A percentile compares a stretch with the other conserved stretches of the same genome.
Conservation (phyloP, 1,140 invertebrate genomes). For the Chironomus striatipennis region DNA sequence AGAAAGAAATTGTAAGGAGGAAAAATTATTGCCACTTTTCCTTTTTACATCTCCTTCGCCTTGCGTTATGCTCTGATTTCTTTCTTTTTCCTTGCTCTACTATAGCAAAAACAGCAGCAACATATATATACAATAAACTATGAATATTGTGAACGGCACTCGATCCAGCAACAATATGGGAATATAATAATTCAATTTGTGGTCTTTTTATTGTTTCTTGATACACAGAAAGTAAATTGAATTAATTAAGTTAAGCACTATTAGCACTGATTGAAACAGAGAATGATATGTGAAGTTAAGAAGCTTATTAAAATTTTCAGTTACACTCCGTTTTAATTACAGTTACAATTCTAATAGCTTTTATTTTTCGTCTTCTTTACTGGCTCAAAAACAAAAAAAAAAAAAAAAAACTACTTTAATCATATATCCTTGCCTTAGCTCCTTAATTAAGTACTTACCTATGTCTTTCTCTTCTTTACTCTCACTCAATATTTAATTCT, state of each 20-base stretch:
- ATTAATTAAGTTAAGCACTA: slow-evolving; percentile 14
- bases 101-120: background rate
- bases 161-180: background rate
- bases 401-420: too few relatives aligned
- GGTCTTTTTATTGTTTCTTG: slow-evolving; percentile 2
- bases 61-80: slow-evolving; percentile 6
- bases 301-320: too few relatives aligned
- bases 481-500: too few relatives aligned
- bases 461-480: too few relatives aligned
- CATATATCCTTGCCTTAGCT: too few relatives aligned
- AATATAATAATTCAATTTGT: slow-evolving; percentile 15
- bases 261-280: slow-evolving; percentile 1
- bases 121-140: background rate
- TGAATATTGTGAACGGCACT: too few relatives aligned
- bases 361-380: too few relatives aligned
- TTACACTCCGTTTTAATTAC: too few relatives aligned
- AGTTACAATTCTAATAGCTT: too few relatives aligned
- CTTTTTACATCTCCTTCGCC: background rate
- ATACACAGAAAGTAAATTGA: background rate
- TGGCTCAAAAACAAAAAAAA: too few relatives aligned
- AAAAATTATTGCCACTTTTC: slow-evolving; percentile 1
- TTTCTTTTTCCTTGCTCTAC: background rate
- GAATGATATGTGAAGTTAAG: too few relatives aligned
- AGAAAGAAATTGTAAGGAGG: background rate
- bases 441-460: too few relatives aligned